Base-by-base conservation (phyloP, 2,888 invertebrate species). In the Ametastegia equiseti region DNA sequence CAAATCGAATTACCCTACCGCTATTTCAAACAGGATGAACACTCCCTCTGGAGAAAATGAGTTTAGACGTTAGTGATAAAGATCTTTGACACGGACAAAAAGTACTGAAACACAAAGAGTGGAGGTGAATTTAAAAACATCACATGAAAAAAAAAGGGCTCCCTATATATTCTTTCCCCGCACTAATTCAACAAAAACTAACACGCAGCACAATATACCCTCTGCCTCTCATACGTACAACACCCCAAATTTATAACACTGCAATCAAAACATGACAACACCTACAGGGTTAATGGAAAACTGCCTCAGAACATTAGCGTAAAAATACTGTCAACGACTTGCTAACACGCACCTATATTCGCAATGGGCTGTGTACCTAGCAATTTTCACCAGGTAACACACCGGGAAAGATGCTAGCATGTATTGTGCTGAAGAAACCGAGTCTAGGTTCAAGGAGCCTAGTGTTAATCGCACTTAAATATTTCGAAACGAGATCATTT, bases 231-330 rank as follows among this genome's bases (percentile, higher is more conserved):
- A 5, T 4, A 11, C 15, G 15, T 65, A 67, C 65, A 39, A 6
- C 39, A 39, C 33, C 11, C 19, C 15, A n/a, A 47, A 71, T 71
- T 71, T 71, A 71, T 71, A 13, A 15, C 27, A 23, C 47, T 45
- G 47, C 47, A 71, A 71, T 71, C 42, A 47, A 30, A 71, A 71
- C 71, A 30, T 71, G 71, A 71, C 71, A 71, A 47, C 45, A 71
- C 45, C 71, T 47, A 5, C 9, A 47, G 71, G 71, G 71, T 47
- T 71, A 30, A 71, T 71, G 71, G 47, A 45, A 47, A 47, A 71
- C 71, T 13, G 30, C 27, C 47, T 71, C 15, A 30, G 47, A 15
- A 47, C 42, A 47, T 71, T 71, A 45, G 47, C 23, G 71, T 71
- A 45, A 47, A 71, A 71, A 47, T 47, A 71, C n/a, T 71, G 47